phyloP scores from a whole-genome alignment of 2,888 invertebrate species.

The Amblyteles armatorius region DNA sequence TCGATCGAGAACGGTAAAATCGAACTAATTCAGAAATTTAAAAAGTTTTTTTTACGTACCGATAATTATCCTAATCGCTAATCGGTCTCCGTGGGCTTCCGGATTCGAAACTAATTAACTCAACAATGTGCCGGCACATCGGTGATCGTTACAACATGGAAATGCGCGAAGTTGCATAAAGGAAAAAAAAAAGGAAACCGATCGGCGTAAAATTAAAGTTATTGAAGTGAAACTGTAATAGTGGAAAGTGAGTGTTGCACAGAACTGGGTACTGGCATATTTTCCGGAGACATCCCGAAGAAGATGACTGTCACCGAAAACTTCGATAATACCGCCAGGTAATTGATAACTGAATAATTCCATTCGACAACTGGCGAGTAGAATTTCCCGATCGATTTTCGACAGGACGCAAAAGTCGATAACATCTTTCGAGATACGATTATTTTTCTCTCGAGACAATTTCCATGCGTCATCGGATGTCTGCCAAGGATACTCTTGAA shows the following conservation, averaged over 20 bases:
- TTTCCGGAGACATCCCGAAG: neutral
- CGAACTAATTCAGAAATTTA: neutral
- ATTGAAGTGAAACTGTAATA: conserved; percentile 24
- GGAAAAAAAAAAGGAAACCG: neutral
- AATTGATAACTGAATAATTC: conserved; percentile 3
- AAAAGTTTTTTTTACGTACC: neutral
- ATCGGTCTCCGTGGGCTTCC: neutral
- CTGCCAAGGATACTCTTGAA: neutral
- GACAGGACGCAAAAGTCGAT: neutral
- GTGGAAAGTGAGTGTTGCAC: conserved; percentile 27
- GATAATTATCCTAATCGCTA: neutral
- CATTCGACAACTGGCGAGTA: neutral
- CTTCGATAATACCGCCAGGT: conserved; percentile 46
- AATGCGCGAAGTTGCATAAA: neutral
- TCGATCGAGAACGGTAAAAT: neutral
- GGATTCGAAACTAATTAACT: neutral
- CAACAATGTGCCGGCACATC: conserved; percentile 23
- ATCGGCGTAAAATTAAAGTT: conserved; percentile 35
- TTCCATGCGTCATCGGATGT: neutral
- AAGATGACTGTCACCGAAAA: conserved; percentile 59
- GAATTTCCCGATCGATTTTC: neutral
- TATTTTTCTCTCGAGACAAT: neutral
- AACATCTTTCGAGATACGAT: neutral
- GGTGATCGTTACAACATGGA: neutral
- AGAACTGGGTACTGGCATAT: neutral